Conservation (phyloP, 2,113 vertebrate species). For the Malurus cyaneus region DNA sequence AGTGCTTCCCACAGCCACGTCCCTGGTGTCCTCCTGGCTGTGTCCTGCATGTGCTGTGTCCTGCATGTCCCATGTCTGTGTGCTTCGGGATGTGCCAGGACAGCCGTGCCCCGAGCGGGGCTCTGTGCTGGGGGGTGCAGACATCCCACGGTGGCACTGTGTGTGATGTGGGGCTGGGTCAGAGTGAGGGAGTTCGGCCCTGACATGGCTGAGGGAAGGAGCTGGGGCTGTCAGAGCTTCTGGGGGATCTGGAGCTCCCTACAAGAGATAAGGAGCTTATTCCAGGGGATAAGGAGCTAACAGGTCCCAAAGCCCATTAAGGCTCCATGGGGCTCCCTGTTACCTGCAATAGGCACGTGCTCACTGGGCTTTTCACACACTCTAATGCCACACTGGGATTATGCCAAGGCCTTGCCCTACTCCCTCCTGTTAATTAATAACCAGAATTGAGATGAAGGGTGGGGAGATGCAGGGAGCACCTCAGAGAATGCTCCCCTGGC, state of each 20-base stretch:
- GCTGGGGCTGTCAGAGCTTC: accelerated
- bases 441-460: background rate
- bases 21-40: accelerated
- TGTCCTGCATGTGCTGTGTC: accelerated
- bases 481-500: background rate
- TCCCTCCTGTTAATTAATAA: background rate
- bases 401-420: background rate
- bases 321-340: background rate
- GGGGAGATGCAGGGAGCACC: background rate
- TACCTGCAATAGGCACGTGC: background rate
- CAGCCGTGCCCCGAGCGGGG: background rate
- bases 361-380: accelerated
- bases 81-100: background rate
- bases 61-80: accelerated
- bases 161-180: background rate
- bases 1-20: accelerated
- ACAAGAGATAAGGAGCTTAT: background rate
- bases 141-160: accelerated
- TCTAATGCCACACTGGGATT: accelerated
- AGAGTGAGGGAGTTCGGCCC: accelerated
- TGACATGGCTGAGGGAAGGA: accelerated
- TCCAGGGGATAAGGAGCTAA: background rate
- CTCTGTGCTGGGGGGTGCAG: background rate
- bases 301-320: background rate
- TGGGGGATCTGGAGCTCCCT: background rate